These are phyloP conservation scores for Montipora sp. DNA, from an alignment of 64 coral and sea anemone species.

Conservation along the genomic window DNA sequence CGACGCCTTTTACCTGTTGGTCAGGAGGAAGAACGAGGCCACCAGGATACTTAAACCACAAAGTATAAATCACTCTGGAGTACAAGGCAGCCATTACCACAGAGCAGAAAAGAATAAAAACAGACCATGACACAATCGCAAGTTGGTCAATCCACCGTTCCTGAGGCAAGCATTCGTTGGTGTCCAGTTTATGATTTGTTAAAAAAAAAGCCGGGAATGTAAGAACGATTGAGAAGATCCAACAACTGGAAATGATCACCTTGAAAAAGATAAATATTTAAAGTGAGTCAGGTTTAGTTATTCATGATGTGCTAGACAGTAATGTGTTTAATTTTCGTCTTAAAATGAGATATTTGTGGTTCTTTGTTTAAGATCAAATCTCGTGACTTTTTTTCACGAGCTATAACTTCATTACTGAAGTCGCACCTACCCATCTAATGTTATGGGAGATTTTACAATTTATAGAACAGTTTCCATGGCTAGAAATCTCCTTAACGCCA, in stretches of 20 bases:
- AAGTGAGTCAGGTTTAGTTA: neutral
- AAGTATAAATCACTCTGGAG: slow-evolving; percentile 41
- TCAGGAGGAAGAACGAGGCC: neutral
- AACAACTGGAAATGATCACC: slow-evolving; percentile 8
- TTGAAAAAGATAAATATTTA: neutral
- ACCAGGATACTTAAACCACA: neutral
- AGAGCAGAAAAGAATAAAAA: neutral
- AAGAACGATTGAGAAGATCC: neutral
- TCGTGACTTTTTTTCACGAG: no score
- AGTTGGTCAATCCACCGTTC: neutral
- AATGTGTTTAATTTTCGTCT: no score
- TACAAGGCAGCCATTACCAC: slow-evolving; percentile 27
- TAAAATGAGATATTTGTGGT: no score
- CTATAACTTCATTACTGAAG: no score
- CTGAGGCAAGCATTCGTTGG: neutral
- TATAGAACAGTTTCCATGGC: no score
- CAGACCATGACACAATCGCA: neutral
- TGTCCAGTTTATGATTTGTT: neutral
- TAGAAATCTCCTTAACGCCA: no score
- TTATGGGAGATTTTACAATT: no score
- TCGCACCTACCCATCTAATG: no score
- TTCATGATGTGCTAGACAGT: neutral
- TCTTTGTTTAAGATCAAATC: no score
- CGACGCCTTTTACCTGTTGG: neutral
- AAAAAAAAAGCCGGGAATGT: neutral